These are phyloP conservation scores for Mareca strepera DNA, from an alignment of 2,797 vertebrate genomes.

Conservation along the genomic window DNA sequence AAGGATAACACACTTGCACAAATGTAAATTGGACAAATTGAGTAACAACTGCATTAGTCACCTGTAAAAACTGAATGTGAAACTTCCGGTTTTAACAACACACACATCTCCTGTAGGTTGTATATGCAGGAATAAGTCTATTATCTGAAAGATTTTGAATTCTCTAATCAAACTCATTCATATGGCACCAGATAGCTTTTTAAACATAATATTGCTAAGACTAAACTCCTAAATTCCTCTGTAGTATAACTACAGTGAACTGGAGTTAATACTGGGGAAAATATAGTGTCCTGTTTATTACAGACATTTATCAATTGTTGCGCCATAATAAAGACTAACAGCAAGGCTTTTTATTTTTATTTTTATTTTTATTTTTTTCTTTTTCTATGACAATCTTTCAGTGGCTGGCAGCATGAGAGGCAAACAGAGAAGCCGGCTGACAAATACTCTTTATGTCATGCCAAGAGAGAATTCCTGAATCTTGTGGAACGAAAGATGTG, in stretches of 20 bases:
- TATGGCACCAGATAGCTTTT: neutral
- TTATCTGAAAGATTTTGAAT: neutral
- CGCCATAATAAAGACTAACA: neutral
- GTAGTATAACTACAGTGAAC: neutral
- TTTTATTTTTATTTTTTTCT: too few species aligned
- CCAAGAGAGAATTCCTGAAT: conserved; percentile 29
- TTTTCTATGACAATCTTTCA: neutral
- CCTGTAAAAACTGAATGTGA: neutral
- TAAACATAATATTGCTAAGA: neutral
- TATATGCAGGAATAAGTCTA: neutral
- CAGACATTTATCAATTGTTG: neutral
- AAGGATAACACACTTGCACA: neutral
- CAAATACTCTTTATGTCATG: neutral
- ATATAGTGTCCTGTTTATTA: neutral
- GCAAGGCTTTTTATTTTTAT: neutral
- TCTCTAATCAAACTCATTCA: neutral
- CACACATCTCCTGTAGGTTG: neutral
- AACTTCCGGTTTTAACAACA: neutral
- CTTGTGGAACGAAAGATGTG: neutral
- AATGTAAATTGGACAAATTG: neutral
- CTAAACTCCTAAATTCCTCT: neutral
- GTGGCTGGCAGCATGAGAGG: neutral
- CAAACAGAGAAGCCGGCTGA: neutral
- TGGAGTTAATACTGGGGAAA: neutral
- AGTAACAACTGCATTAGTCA: neutral